Evolutionary conservation across 2,113 vertebrate species (phyloP), one percentile per base, ranked within the genome.

Genomic region (Holacanthus passer): DNA sequence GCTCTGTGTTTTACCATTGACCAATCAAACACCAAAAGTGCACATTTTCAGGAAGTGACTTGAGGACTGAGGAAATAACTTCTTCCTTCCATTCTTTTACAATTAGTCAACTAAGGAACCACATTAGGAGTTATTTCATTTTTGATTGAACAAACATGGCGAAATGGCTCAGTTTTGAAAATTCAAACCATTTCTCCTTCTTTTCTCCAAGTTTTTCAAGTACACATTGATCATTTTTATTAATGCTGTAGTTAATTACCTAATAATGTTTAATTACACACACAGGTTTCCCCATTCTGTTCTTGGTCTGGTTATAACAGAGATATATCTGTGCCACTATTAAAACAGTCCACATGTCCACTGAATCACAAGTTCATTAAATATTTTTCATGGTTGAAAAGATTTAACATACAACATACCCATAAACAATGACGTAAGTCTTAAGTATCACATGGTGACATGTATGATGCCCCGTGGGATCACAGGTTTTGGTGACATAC

Each of bases 1-100:
- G 20, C 20, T 68, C 17, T 32, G 53, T 63, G 35, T 32, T 47
- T 53, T 56, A 32, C 1, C 32, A 31, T 20, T 59, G 52, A 48
- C 59, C 20, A 19, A 1, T 8, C 3, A 31, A 31, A 31, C 37
- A 22, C 24, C 17, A 2, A 63, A 19, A 43, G 65, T 56, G 39
- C 41, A 60, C 5, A 14, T 50, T 58, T 6, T 13, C 53, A 68
- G 76, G 68, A 85, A 81, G 69, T 76, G 19, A 41, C 60, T 13
- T 56, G 27, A 67, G 47, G 41, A 65, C 62, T 71, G 60, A 86
- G 70, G 68, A 84, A 80, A 58, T 50, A 45, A 72, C 48, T 67
- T 35, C 62, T 68, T 63, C 64, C 47, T 76, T 62, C 47, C 35
- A 73, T 68, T 84, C 22, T 66, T 74, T 82, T 58, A 47, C 16